These are phyloP conservation scores for Drosophila elegans DNA, from an alignment of 1,140 invertebrate genomes.

Conservation along the genomic window DNA sequence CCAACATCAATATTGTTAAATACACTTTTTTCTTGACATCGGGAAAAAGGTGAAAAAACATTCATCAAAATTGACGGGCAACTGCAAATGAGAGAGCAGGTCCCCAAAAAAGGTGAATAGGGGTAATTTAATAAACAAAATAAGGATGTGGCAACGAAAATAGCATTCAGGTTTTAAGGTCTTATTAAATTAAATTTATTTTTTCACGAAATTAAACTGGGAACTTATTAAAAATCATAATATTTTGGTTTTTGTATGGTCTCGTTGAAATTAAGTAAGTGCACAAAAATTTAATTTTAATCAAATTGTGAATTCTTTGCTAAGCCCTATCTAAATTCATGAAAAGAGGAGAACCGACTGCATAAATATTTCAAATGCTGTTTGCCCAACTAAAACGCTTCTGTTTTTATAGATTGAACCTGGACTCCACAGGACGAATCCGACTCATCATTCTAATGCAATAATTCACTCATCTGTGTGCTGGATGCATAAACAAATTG, in stretches of 20 bases:
- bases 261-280: too few species aligned
- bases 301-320: too few species aligned
- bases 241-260: too few species aligned
- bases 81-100: background rate
- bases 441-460: constrained; percentile 67
- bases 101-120: background rate
- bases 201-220: too few species aligned
- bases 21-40: constrained; percentile 12
- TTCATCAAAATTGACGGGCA: constrained; percentile 2
- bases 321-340: background rate
- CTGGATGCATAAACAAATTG: constrained; percentile 77
- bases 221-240: too few species aligned
- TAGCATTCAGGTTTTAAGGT: background rate
- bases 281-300: too few species aligned
- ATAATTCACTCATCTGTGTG: constrained; percentile 71
- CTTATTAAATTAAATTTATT: too few species aligned
- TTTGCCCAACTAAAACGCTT: constrained; percentile 15
- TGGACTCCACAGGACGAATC: background rate
- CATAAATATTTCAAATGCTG: constrained; percentile 27
- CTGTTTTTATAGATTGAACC: constrained; percentile 15
- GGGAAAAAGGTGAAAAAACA: constrained; percentile 2
- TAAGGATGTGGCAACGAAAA: background rate
- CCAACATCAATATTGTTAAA: constrained; percentile 65
- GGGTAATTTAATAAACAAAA: too few species aligned
- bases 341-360: background rate